Evolutionary conservation across 2,113 vertebrate genomes (phyloP), one percentile per base, ranked within the genome.

Genomic region (Struthio camelus): DNA sequence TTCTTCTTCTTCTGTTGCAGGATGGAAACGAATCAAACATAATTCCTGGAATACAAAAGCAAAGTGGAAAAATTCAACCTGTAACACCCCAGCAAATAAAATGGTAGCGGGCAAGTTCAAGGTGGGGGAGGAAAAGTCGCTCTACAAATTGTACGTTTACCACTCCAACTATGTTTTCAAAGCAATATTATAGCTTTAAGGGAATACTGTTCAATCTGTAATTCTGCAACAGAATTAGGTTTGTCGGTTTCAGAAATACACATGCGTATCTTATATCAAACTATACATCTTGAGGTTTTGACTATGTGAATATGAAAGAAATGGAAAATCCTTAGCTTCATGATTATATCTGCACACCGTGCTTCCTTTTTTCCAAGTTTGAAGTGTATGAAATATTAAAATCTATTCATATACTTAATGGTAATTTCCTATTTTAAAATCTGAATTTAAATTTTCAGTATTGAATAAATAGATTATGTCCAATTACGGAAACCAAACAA

Each of bases 1-100:
- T 93, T 99, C 99, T 86, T 99, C 99, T 80, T 99, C 99, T 93
- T 99, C 99, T 65, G 99, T 99, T 38, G 99, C 99, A 28, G 99
- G 99, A 75, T 99, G 99, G 95, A 99, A 99, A 36, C 99, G 99
- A 84, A 99, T 99, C 97, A 99, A 98, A 93, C 99, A 99, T 90
- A 99, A 96, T 85, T 99, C 99, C 99, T 99, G 94, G 36, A 96
- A 93, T 40, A 84, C 91, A 98, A 94, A 96, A 93, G 96, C 91
- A 81, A 80, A 93, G 73, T 87, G 50, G 86, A 93, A 96, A 89
- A 89, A 69, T 81, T 96, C 90, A 97, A 91, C 76, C 72, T 78
- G 10, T 32, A 91, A 87, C 62, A 53, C 17, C 62, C 2, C 18
- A 89, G 17, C 50, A 86, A 92, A 86, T 46, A n/a, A 91, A 82